Evolutionary conservation across 2,888 invertebrate species (phyloP), one percentile per base, ranked within the genome.

Genomic region (Sialis fuliginosa): DNA sequence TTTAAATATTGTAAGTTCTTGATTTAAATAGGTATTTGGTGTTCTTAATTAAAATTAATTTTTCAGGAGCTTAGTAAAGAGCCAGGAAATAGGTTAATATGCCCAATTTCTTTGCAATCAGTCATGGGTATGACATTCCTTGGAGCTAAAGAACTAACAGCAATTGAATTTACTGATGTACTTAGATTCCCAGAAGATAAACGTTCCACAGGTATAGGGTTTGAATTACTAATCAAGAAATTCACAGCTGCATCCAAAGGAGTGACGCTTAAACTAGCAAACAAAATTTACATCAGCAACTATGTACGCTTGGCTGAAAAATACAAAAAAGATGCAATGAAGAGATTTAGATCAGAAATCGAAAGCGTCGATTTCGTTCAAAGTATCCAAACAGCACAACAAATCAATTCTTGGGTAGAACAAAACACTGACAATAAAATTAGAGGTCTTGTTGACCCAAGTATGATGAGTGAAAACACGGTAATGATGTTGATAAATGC

Each of bases 351-450:
- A n/a, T 45, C 45, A n/a, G 45, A 45, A 32, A 33, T 45, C 6
- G 39, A 45, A 51, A 56, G 54, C 46, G 48, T 63, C 2, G 53
- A 62, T 48, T 62, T 61, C 47, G 42, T 31, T 7, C 40, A 54
- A 6, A 51, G 44, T 4, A 37, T 22, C 8, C 39, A 49, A 41
- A 56, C 62, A 0, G 57, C 61, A 0, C 31, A 48, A 4, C 48
- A 43, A 2, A 64, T 64, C 6, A 65, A 65, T 51, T 39, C 54
- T 33, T 65, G 63, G 63, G 62, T 65, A 1, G 60, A 60, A 49
- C 42, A 53, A 6, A 56, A 60, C 48, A 64, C 63, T 5, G 57
- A 61, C 46, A 48, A 60, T 33, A 61, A 60, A 54, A 64, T 64
- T 30, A 53, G 57, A 32, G 49, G 58, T 43, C 40, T 64, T 6